Percentiles rank a stretch among this genome's conserved stretches.
These are phyloP conservation scores for Steinernema khuongi DNA, from an alignment of 1,140 invertebrate genomes.

Conservation along the genomic window DNA sequence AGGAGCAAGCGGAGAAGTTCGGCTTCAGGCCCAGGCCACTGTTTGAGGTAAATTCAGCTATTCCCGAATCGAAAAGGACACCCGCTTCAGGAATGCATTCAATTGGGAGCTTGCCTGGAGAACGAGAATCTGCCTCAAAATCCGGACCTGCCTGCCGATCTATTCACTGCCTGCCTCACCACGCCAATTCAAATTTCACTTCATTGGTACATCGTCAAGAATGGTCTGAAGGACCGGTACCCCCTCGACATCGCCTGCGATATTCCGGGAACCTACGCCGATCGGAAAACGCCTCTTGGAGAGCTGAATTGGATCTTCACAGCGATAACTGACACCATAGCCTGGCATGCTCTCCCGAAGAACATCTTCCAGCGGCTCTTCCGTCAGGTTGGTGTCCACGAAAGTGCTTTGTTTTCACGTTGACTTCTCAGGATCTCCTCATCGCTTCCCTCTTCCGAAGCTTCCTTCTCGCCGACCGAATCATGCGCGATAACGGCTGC, in stretches of 20 bases:
- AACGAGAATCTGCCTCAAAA: slow-evolving; percentile 92
- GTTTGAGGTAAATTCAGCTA: background rate
- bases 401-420: background rate
- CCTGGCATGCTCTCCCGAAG: slow-evolving; percentile 88
- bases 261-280: slow-evolving; percentile 87
- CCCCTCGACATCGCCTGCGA: slow-evolving; percentile 62
- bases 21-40: background rate
- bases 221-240: slow-evolving; percentile 42
- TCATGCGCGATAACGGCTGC: slow-evolving; percentile 91
- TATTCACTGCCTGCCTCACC: slow-evolving; percentile 94
- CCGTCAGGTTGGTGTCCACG: slow-evolving; percentile 66
- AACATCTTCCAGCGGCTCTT: slow-evolving; percentile 94
- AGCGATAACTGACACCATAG: slow-evolving; percentile 98
- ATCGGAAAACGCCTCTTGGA: slow-evolving; percentile 90
- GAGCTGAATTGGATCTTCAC: slow-evolving; percentile 99
- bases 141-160: slow-evolving; percentile 92
- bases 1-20: background rate
- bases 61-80: background rate
- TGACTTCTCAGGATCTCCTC: slow-evolving; percentile 71
- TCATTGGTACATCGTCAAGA: slow-evolving; percentile 67
- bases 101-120: slow-evolving; percentile 84
- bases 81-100: slow-evolving; percentile 78
- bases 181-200: slow-evolving; percentile 95
- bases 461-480: slow-evolving; percentile 89
- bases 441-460: slow-evolving; percentile 95